Evolutionary conservation across 2,888 invertebrate species (phyloP).

Genomic region (Chouioia cunea): DNA sequence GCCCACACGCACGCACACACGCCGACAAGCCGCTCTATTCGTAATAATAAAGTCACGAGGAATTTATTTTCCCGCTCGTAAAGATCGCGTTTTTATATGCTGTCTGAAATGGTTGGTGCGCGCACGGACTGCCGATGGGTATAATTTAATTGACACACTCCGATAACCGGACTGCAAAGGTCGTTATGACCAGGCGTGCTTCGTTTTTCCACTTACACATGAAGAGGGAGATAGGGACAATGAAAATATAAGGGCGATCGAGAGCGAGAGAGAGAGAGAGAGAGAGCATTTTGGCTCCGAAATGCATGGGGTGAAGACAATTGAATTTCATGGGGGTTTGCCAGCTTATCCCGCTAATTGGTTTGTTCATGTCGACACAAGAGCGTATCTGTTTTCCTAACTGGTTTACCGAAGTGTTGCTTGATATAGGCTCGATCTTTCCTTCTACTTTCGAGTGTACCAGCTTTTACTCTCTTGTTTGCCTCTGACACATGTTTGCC

Average conservation of each 20-base stretch:
- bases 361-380: conserved; percentile 60
- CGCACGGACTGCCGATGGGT: conserved; percentile 59
- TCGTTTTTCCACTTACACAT: conserved; percentile 1
- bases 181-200: conserved; percentile 51
- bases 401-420: conserved; percentile 20
- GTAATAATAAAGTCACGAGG: conserved; percentile 26
- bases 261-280: not conserved
- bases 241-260: conserved; percentile 65
- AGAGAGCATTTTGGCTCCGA: conserved; percentile 47
- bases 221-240: conserved; percentile 50
- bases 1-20: not conserved
- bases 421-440: not conserved
- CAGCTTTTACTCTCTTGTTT: not conserved
- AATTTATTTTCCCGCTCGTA: conserved; percentile 25
- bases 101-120: conserved; percentile 24
- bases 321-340: conserved; percentile 68
- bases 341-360: conserved; percentile 67
- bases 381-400: conserved; percentile 49
- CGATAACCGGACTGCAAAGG: conserved; percentile 57
- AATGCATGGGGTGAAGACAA: conserved; percentile 66
- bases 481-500: conserved; percentile 5
- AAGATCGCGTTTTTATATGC: conserved; percentile 25
- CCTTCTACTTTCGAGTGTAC: not conserved
- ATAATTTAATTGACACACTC: conserved; percentile 67
- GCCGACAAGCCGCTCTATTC: not conserved